Percentiles rank a stretch among this genome's conserved stretches.
Conservation (phyloP, 2,113 vertebrate species). For the Pycnonotus jocosus region DNA sequence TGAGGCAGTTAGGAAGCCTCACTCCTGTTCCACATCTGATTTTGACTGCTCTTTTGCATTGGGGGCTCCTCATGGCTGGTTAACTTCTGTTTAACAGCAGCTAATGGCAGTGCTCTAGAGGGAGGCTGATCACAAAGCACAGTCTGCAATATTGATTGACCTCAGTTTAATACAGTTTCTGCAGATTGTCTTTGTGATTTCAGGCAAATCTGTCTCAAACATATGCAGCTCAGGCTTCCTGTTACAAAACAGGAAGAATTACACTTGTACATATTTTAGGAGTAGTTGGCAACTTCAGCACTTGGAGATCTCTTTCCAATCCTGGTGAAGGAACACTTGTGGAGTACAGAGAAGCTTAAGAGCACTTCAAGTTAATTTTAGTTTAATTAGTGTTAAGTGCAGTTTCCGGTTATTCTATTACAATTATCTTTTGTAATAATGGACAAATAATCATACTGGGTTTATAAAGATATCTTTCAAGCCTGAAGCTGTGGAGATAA, state of each 20-base stretch:
- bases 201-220: not conserved
- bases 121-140: not conserved
- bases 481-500: not conserved
- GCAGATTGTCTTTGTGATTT: not conserved
- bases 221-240: not conserved
- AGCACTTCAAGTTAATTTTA: conserved; percentile 17
- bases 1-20: not conserved
- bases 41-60: not conserved
- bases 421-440: not conserved
- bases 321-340: not conserved
- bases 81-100: not conserved
- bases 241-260: not conserved
- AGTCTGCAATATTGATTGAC: not conserved
- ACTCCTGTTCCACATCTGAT: not conserved
- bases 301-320: not conserved
- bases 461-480: not conserved
- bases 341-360: not conserved
- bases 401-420: not conserved
- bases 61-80: not conserved
- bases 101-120: not conserved
- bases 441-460: not conserved
- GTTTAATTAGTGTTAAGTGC: not conserved
- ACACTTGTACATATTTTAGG: not conserved
- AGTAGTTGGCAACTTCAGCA: not conserved
- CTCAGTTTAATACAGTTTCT: not conserved